These are phyloP conservation scores for Saccostrea echinata DNA, from an alignment of 1,140 invertebrate species.

Conservation along the genomic window DNA sequence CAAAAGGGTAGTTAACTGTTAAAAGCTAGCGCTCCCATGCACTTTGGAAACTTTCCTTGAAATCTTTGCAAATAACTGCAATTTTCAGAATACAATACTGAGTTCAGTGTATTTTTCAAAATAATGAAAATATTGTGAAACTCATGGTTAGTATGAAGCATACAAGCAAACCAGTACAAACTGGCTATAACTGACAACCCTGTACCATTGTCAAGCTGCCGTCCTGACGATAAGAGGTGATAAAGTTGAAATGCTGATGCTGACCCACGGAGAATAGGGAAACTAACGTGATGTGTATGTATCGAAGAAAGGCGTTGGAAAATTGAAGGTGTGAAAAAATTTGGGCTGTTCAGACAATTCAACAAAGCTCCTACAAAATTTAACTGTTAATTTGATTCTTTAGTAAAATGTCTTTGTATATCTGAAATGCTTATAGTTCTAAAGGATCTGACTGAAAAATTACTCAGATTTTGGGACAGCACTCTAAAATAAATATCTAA, in stretches of 20 bases:
- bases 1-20: not conserved
- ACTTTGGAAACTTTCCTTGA: not conserved
- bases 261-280: slow-evolving; percentile 23
- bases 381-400: no score
- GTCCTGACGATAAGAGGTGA: slow-evolving; percentile 16
- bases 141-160: slow-evolving; percentile 28
- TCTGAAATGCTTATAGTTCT: no score
- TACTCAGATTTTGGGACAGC: not conserved
- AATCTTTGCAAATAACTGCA: not conserved
- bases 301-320: slow-evolving; percentile 30
- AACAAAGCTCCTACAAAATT: not conserved
- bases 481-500: not conserved
- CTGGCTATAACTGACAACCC: slow-evolving; percentile 18
- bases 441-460: no score
- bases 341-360: slow-evolving; percentile 30
- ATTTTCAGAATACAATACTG: not conserved
- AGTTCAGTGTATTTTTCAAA: not conserved
- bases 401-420: no score
- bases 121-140: slow-evolving; percentile 1
- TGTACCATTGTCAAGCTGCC: slow-evolving; percentile 29
- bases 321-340: slow-evolving; percentile 2
- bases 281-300: slow-evolving; percentile 29
- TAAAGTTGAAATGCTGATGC: slow-evolving; percentile 31
- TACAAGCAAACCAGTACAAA: slow-evolving; percentile 25
- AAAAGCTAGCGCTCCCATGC: not conserved